Evolutionary conservation across 2,888 invertebrate genomes (phyloP), one percentile per base, ranked within the genome.

Genomic region (Drosophila affinis): DNA sequence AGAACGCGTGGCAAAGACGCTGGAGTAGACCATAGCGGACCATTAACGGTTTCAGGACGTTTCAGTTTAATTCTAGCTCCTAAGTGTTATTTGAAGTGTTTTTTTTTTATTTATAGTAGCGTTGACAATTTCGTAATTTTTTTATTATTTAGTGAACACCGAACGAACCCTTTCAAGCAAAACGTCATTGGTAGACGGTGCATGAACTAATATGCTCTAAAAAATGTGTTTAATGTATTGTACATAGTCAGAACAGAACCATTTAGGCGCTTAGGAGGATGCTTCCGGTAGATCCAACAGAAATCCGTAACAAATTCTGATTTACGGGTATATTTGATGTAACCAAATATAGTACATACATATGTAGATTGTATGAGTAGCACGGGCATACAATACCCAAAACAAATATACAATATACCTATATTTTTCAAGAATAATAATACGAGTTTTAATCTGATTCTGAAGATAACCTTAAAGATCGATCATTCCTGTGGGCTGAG

Each of bases 81-180:
- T 79, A 83, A 76, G 81, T 84, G 87, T 84, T 84, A 76, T 81
- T 79, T 76, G 24, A 21, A 67, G 29, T 29, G 7, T 29, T 75
- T 64, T 73, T 39, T 65, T 74, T 49, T 27, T 53, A 63, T 56
- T 62, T 62, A 72, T 69, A 76, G 72, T 62, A 63, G 52, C 61
- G 62, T 58, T 62, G 45, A 62, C 44, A 47, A 47, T 27, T 55
- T 52, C 21, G 56, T 32, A 49, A 29, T 7, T 39, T 53, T 24
- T 55, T 54, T 56, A n/a, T 44, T 10, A 18, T 52, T 48, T 62
- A 58, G 48, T 51, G 46, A 53, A 56, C 52, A 56, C 52, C n/a
- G 39, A 34, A 39, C 10, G 32, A 39, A 39, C 39, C 14, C 24
- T 55, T 56, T 56, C 5, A 54, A 56, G 52, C 32, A 59, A 64